phyloP scores from a whole-genome alignment of 2,888 invertebrate genomes.

The Drosophila robusta region DNA sequence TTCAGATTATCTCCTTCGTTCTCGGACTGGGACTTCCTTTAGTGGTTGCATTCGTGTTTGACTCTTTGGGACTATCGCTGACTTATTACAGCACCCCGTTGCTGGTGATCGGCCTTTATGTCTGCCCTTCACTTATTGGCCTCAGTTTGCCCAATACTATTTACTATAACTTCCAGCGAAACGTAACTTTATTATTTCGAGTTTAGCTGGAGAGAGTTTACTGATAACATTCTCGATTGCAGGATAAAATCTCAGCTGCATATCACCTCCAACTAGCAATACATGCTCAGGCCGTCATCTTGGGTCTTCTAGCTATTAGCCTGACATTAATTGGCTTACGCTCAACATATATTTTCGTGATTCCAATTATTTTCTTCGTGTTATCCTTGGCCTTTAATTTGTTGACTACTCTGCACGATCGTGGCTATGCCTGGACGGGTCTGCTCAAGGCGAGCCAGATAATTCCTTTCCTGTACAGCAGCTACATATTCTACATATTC shows the following conservation, averaged over 20 bases:
- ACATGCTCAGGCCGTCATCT: slow-evolving; percentile 79
- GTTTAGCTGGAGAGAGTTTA: neutral
- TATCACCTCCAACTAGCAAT: slow-evolving; percentile 78
- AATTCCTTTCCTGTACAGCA: slow-evolving; percentile 84
- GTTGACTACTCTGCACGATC: slow-evolving; percentile 74
- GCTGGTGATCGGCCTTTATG: slow-evolving; percentile 85
- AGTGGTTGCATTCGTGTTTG: slow-evolving; percentile 82
- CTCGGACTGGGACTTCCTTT: slow-evolving; percentile 79
- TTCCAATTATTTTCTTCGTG: slow-evolving; percentile 78
- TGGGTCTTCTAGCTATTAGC: slow-evolving; percentile 62
- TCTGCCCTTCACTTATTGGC: slow-evolving; percentile 82
- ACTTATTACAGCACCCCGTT: slow-evolving; percentile 87
- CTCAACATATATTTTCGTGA: slow-evolving; percentile 75
- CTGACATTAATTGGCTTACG: slow-evolving; percentile 72
- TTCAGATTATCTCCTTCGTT: slow-evolving; percentile 68
- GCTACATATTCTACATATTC: slow-evolving; percentile 85
- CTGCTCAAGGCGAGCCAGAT: slow-evolving; percentile 82
- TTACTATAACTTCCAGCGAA: slow-evolving; percentile 68
- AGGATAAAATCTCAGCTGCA: slow-evolving; percentile 69
- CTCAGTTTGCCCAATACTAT: slow-evolving; percentile 74
- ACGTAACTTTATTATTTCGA: slow-evolving; percentile 57
- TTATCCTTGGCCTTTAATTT: slow-evolving; percentile 73
- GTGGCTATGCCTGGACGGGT: slow-evolving; percentile 70
- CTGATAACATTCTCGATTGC: neutral
- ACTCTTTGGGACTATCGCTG: slow-evolving; percentile 85